A percentile compares a stretch with the other conserved stretches of the same genome.
Evolutionary conservation across 2,888 invertebrate species (phyloP).

Genomic region (Arctia plantaginis): DNA sequence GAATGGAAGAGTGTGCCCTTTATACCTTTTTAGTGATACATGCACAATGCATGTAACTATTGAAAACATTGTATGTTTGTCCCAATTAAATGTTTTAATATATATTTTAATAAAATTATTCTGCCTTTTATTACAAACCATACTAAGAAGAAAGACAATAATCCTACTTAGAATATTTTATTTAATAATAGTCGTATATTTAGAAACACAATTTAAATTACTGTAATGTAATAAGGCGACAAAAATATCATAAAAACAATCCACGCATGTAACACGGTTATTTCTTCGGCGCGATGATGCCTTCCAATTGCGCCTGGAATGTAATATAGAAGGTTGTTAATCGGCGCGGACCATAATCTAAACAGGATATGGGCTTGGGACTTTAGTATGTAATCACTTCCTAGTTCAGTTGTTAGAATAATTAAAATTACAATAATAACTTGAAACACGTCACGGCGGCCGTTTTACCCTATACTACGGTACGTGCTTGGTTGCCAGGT

Average conservation of each 20-base stretch:
- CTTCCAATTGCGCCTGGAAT: conserved; percentile 95
- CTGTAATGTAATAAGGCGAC: conserved; percentile 44
- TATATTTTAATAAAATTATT: conserved; percentile 84
- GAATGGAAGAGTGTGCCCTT: conserved; percentile 79
- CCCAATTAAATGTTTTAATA: conserved; percentile 86
- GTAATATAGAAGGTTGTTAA: conserved; percentile 22
- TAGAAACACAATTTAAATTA: conserved; percentile 43
- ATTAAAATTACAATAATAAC: too few relatives aligned
- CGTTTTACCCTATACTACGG: too few relatives aligned
- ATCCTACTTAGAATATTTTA: conserved; percentile 27
- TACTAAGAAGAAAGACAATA: conserved; percentile 10
- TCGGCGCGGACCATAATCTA: not conserved
- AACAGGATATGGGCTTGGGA: not conserved
- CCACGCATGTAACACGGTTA: conserved; percentile 71
- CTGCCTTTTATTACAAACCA: conserved; percentile 56
- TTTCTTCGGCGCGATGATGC: conserved; percentile 97
- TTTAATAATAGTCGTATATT: conserved; percentile 46
- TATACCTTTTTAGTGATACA: conserved; percentile 81
- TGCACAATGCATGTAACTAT: conserved; percentile 82
- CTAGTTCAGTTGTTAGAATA: not conserved
- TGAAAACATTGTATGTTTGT: conserved; percentile 86
- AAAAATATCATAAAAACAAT: conserved; percentile 51
- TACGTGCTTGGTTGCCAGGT: too few relatives aligned
- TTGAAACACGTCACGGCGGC: too few relatives aligned
- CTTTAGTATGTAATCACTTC: not conserved